Percentiles rank a stretch among this genome's conserved stretches.
These are phyloP conservation scores for Lasiurus cinereus DNA, from an alignment of 2,113 vertebrate species.

Conservation along the genomic window DNA sequence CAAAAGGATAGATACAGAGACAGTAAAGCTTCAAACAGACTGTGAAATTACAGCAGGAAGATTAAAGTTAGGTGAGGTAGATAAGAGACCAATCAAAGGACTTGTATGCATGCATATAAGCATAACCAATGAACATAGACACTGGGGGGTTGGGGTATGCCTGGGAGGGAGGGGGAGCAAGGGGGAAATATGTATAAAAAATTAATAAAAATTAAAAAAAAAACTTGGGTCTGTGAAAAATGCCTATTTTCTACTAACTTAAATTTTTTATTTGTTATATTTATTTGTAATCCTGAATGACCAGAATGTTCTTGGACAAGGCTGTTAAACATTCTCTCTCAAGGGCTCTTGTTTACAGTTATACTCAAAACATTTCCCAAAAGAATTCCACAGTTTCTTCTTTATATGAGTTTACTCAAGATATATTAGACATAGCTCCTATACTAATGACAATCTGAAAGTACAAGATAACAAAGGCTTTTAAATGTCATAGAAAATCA, in stretches of 20 bases:
- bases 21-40: too few species aligned
- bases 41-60: too few species aligned
- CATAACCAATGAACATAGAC: too few species aligned
- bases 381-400: neutral
- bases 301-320: slow-evolving; percentile 37
- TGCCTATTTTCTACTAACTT: neutral
- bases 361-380: neutral
- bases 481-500: slow-evolving; percentile 17
- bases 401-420: neutral
- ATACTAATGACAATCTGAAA: neutral
- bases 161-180: too few species aligned
- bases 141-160: too few species aligned
- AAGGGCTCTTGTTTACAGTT: neutral
- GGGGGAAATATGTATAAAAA: too few species aligned
- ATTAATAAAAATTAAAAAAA: too few species aligned
- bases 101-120: too few species aligned
- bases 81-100: too few species aligned
- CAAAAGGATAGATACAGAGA: too few species aligned
- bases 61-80: too few species aligned
- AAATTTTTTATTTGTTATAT: neutral
- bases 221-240: neutral
- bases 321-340: slow-evolving; percentile 30
- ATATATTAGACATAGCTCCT: neutral
- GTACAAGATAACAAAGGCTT: neutral
- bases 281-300: slow-evolving; percentile 45